phyloP scores from a whole-genome alignment of 2,797 vertebrate genomes.

The Labeo calbasu region DNA sequence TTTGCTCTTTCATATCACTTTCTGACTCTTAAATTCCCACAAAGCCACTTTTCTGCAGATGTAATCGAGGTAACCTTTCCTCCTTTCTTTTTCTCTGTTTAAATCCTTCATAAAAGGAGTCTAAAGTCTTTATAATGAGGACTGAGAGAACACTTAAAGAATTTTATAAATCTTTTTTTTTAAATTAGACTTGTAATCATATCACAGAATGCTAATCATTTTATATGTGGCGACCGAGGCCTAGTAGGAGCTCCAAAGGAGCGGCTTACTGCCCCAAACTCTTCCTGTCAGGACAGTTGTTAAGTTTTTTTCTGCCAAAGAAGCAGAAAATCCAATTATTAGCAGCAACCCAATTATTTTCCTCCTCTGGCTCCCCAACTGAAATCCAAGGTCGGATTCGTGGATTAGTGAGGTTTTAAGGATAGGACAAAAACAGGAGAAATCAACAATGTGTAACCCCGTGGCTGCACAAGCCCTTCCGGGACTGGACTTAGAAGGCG shows the following conservation, averaged over 20 bases:
- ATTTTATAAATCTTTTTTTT: conserved; percentile 68
- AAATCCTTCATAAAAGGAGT: conserved; percentile 63
- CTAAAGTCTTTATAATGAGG: conserved; percentile 72
- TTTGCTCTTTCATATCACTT: not conserved
- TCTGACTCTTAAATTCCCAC: conserved; percentile 22
- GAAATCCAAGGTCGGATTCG: conserved; percentile 82
- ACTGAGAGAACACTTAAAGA: conserved; percentile 75
- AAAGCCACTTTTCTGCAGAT: conserved; percentile 46
- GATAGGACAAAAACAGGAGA: conserved; percentile 73
- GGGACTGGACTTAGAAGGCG: conserved; percentile 76
- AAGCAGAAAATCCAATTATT: conserved; percentile 87
- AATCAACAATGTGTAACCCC: conserved; percentile 78
- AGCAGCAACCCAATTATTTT: conserved; percentile 84
- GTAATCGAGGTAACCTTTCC: conserved; percentile 27
- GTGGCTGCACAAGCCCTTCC: conserved; percentile 70
- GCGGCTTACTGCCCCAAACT: conserved; percentile 68
- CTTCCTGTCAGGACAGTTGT: conserved; percentile 72
- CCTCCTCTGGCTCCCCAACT: conserved; percentile 75
- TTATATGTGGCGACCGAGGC: conserved; percentile 70
- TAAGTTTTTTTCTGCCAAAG: conserved; percentile 71
- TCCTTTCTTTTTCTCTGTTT: conserved; percentile 52
- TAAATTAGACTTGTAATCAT: conserved; percentile 68
- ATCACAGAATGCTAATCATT: conserved; percentile 80
- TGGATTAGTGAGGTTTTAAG: conserved; percentile 82
- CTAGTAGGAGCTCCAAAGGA: conserved; percentile 65